phyloP scores from a whole-genome alignment of 2,113 vertebrate species.

The Pachypanchax playfairii region DNA sequence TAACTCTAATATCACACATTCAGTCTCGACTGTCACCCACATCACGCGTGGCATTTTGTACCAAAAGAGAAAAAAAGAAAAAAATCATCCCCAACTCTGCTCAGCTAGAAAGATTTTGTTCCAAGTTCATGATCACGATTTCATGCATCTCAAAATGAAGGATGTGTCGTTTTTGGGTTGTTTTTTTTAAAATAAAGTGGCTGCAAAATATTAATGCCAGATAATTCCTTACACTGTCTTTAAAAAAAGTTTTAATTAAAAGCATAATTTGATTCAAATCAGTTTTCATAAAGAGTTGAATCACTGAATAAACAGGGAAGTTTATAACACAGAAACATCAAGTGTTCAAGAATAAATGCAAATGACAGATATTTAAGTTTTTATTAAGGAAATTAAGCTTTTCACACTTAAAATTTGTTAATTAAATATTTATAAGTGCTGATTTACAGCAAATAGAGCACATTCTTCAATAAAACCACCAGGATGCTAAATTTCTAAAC shows the following conservation, averaged over 20 bases:
- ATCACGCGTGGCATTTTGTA: constrained; percentile 77
- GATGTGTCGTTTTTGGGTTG: constrained; percentile 60
- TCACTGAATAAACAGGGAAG: too few species aligned
- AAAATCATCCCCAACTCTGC: constrained; percentile 62
- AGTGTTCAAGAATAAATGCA: too few species aligned
- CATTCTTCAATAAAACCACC: constrained; percentile 40
- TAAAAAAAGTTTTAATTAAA: constrained; percentile 61
- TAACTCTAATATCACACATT: constrained; percentile 87
- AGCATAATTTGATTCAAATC: constrained; percentile 7
- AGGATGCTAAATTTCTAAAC: constrained; percentile 42
- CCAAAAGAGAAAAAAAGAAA: constrained; percentile 53
- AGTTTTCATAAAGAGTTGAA: too few species aligned
- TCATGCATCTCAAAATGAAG: constrained; percentile 80
- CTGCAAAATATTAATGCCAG: constrained; percentile 58
- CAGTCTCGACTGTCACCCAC: constrained; percentile 83
- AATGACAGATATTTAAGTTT: neutral
- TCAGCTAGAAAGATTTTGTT: constrained; percentile 75
- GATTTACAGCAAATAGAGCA: constrained; percentile 63
- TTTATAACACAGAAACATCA: too few species aligned
- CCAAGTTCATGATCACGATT: constrained; percentile 80
- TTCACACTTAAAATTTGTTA: constrained; percentile 63
- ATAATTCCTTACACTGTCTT: constrained; percentile 66
- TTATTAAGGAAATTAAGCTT: constrained; percentile 42
- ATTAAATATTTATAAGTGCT: constrained; percentile 67
- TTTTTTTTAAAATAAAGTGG: too few species aligned